These are phyloP conservation scores for Cyphomyrmex costatus DNA, from an alignment of 1,140 invertebrate species.

Conservation along the genomic window DNA sequence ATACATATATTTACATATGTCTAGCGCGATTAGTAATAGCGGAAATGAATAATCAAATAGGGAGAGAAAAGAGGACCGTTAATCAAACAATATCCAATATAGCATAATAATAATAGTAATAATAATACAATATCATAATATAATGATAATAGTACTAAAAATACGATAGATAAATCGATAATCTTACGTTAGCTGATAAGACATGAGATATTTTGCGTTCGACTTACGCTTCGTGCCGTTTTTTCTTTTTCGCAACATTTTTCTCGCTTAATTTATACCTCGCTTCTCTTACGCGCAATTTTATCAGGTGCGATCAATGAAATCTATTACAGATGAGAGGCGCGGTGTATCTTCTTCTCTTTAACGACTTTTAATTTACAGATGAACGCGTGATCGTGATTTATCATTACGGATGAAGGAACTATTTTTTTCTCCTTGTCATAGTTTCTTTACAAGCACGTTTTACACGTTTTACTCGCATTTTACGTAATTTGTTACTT, in stretches of 20 bases:
- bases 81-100: constrained; percentile 83
- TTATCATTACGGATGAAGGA: constrained; percentile 83
- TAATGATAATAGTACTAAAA: constrained; percentile 70
- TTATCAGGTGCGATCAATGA: constrained; percentile 57
- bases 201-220: constrained; percentile 83
- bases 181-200: constrained; percentile 81
- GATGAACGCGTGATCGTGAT: constrained; percentile 83
- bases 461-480: constrained; percentile 53
- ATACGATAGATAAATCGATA: constrained; percentile 67
- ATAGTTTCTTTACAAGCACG: constrained; percentile 59
- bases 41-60: constrained; percentile 81
- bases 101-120: constrained; percentile 70
- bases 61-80: constrained; percentile 73
- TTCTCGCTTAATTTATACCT: constrained; percentile 66
- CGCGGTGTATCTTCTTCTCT: constrained; percentile 60
- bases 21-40: constrained; percentile 79
- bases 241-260: constrained; percentile 64
- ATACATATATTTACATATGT: constrained; percentile 76
- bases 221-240: constrained; percentile 78
- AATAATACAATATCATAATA: constrained; percentile 74
- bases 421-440: constrained; percentile 76
- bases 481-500: constrained; percentile 68
- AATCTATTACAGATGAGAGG: constrained; percentile 62
- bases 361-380: constrained; percentile 81
- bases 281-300: constrained; percentile 58